Evolutionary conservation across 2,888 invertebrate genomes (phyloP).

Genomic region (Ormyrus thymus): DNA sequence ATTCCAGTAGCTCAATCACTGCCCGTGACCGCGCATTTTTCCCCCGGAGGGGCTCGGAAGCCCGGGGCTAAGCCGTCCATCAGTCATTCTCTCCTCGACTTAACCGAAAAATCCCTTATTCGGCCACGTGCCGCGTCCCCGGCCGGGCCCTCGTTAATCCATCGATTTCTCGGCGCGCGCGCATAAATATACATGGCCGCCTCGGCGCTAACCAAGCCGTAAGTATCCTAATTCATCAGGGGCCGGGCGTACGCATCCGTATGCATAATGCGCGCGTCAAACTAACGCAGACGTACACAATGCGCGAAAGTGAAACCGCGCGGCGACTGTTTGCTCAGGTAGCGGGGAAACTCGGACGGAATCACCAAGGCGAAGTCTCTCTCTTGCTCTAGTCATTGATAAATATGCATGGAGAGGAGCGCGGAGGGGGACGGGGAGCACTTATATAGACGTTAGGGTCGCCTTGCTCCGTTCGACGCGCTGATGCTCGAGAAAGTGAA

Average conservation of each 20-base stretch:
- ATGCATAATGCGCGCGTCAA: conserved; percentile 18
- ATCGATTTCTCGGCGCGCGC: conserved; percentile 36
- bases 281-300: background rate
- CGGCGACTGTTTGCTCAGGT: conserved; percentile 3
- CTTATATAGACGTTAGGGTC: conserved; percentile 42
- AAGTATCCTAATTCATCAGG: conserved; percentile 33
- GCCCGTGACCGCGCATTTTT: conserved; percentile 25
- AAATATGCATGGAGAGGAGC: conserved; percentile 40
- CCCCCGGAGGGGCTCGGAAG: no score
- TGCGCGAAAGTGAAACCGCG: background rate
- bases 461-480: background rate
- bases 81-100: background rate
- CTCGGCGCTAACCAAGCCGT: background rate
- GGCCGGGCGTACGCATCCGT: conserved; percentile 24
- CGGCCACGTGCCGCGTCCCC: background rate
- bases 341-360: no score
- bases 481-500: conserved; percentile 2
- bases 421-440: background rate
- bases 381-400: conserved; percentile 18
- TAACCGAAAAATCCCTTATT: conserved; percentile 1
- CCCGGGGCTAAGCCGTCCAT: conserved; percentile 1
- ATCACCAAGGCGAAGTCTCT: background rate
- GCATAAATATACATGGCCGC: background rate
- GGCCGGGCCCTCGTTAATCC: background rate
- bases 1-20: conserved; percentile 42